Conservation (phyloP, 2,888 invertebrate genomes). For the Teinopalpus imperialis region DNA sequence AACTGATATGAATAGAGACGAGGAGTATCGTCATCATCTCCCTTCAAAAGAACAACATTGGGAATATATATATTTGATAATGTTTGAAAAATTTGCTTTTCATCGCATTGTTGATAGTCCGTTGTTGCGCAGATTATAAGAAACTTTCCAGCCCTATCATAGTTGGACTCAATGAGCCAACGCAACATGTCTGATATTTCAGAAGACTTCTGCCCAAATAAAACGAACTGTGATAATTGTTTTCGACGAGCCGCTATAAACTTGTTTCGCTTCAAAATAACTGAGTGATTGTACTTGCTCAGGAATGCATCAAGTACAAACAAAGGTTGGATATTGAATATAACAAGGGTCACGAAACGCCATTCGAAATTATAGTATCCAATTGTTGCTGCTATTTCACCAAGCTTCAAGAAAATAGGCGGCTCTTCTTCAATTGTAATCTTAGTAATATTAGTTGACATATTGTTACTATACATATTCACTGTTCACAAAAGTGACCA, state of each 20-base stretch:
- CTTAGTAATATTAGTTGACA: slow-evolving; percentile 31
- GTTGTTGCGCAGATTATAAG: slow-evolving; percentile 45
- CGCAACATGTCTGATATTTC: slow-evolving; percentile 42
- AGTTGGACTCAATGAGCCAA: slow-evolving; percentile 41
- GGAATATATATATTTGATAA: slow-evolving; percentile 38
- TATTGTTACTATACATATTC: slow-evolving; percentile 15
- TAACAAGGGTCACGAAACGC: slow-evolving; percentile 50
- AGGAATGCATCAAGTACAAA: slow-evolving; percentile 46
- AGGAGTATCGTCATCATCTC: slow-evolving; percentile 30
- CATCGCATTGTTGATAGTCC: slow-evolving; percentile 41
- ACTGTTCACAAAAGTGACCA: neutral
- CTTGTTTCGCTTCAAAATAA: slow-evolving; percentile 42
- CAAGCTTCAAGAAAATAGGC: slow-evolving; percentile 36
- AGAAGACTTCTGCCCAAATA: slow-evolving; percentile 43
- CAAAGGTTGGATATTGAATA: slow-evolving; percentile 41
- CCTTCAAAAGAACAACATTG: slow-evolving; percentile 48
- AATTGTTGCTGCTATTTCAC: slow-evolving; percentile 51
- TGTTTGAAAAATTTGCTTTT: slow-evolving; percentile 41
- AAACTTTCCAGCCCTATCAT: slow-evolving; percentile 49
- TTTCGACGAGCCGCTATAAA: slow-evolving; percentile 33
- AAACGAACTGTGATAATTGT: slow-evolving; percentile 44
- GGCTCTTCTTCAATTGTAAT: slow-evolving; percentile 33
- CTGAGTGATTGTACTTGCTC: slow-evolving; percentile 40
- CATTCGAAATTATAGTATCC: slow-evolving; percentile 55
- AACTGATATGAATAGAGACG: slow-evolving; percentile 42